Conservation (phyloP, 2,113 vertebrate genomes). For the Paratilapia polleni region DNA sequence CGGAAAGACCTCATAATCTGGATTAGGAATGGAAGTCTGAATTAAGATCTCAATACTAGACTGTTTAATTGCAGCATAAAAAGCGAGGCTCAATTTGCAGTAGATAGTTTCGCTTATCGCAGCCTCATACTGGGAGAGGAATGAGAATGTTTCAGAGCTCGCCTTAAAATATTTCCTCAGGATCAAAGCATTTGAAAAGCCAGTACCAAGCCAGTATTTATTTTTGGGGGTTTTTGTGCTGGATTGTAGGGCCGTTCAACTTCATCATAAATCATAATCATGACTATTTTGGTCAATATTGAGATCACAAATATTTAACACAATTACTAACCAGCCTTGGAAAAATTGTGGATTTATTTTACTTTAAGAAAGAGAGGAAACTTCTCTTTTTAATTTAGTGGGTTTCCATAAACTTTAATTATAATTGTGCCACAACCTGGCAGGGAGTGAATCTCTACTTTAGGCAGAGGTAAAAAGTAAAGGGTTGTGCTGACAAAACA, state of each 20-base stretch:
- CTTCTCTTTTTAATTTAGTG: background rate
- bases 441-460: background rate
- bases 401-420: background rate
- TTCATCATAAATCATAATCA: background rate
- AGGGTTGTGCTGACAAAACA: no score
- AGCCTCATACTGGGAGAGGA: background rate
- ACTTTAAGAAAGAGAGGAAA: background rate
- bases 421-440: background rate
- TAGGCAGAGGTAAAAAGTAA: no score
- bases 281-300: background rate
- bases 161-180: background rate
- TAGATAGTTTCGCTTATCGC: background rate
- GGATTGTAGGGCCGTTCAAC: rapidly evolving
- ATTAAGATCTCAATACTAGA: background rate
- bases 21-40: background rate
- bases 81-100: background rate
- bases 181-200: no score
- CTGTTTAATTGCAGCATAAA: background rate
- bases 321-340: no score
- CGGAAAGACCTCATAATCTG: background rate
- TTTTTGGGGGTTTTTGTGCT: no score
- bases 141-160: background rate
- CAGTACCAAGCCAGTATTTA: no score
- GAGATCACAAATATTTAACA: background rate
- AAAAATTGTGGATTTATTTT: no score